Evolutionary conservation across 2,888 invertebrate species (phyloP), one percentile per base, ranked within the genome.

Genomic region (Trisateles emortualis): DNA sequence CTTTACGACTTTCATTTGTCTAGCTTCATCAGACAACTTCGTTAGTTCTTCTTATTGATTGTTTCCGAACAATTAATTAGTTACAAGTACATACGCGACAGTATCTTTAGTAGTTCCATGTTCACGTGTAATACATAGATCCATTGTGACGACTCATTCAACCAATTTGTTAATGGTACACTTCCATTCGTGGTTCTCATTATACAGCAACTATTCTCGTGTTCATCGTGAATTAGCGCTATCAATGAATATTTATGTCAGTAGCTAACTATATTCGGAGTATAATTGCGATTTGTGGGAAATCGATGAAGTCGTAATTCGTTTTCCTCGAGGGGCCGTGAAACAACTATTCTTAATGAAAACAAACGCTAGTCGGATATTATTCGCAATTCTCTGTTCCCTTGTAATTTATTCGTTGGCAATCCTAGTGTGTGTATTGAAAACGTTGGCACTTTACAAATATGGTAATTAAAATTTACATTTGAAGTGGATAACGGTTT

Each of bases 231-330:
- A 52, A 63, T 72, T 51, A 59, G 54, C 40, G 46, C 36, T 46
- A 36, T 66, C 55, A 54, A 61, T 61, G 52, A 53, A 63, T 58
- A 61, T 59, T 59, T 49, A 65, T 72, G 59, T 47, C 65, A 35
- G 32, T 48, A 11, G 30, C 41, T 50, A 30, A 50, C 44, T 51
- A 52, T 47, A 56, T 47, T 62, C 65, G 50, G 59, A 49, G 52
- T 59, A 35, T 78, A 76, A 76, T 76, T 72, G 62, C 62, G 64
- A 77, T 74, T 75, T 72, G 75, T 66, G 68, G 73, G 55, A 55
- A 70, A 68, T 64, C 56, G 52, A 68, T 53, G 57, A 59, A 71
- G 67, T 68, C 62, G 66, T 76, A 72, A 70, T 75, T 74, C 59
- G 51, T 61, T 72, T 65, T 45, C 68, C 68, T 57, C 51, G 29